Evolutionary conservation across 2,113 vertebrate genomes (phyloP), one percentile per base, ranked within the genome.

Genomic region (Aix galericulata): DNA sequence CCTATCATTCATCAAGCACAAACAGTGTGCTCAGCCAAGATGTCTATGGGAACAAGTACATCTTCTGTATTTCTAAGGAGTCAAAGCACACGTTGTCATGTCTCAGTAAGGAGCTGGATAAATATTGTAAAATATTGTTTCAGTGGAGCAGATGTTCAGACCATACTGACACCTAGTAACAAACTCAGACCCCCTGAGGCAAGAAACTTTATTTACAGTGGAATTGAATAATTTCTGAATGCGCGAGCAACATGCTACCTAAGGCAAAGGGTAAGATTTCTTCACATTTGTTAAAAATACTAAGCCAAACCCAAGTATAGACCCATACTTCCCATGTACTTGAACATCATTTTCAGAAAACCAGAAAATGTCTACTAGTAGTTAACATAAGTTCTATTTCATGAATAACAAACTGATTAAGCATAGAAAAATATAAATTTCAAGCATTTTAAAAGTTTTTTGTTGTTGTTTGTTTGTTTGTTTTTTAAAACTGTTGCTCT

Each of bases 81-180:
- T 53, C 59, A 91, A 20, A 86, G 42, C 10, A 83, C 46, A 44
- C 0, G 2, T 55, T 94, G 87, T 77, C 68, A 83, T 64, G n/a
- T 95, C 83, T 95, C 76, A 93, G 52, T 68, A 78, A 88, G 73
- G 91, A 91, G 26, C 36, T 78, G 60, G 76, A 93, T 93, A 96
- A 97, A 95, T 93, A 93, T 88, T 96, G 80, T 81, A 88, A 92
- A 95, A 97, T 93, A 94, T 72, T 90, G 56, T 84, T 94, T 82
- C 76, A 59, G 46, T 68, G 84, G 73, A 97, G 88, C 94, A 95
- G 96, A 86, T 96, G 83, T 88, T 95, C 88, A 78, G 66, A 93
- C 38, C 80, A 84, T 92, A 88, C 83, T 95, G 88, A 75, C 60
- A 95, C 82, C 94, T 84, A 63, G 86, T 68, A 91, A 93, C 48